Evolutionary conservation across 1,140 invertebrate genomes (phyloP).

Genomic region (Drosophila repleta): DNA sequence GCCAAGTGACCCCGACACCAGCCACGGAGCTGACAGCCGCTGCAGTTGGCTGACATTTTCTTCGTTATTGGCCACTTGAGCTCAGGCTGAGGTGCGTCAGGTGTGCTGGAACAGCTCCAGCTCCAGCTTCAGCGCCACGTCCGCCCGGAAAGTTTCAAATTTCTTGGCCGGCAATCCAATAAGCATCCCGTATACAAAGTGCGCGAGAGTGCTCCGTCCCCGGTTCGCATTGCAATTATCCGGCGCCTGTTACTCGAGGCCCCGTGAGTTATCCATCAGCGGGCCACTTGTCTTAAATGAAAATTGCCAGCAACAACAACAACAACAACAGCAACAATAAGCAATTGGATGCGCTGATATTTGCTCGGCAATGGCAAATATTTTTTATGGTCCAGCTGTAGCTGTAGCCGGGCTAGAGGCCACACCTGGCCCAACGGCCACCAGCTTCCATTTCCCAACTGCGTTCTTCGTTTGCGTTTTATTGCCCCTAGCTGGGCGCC

Average conservation of each 20-base stretch:
- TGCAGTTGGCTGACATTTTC: conserved; percentile 54
- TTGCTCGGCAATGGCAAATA: conserved; percentile 29
- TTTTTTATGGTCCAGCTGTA: conserved; percentile 19
- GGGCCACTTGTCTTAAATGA: conserved; percentile 59
- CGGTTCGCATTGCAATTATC: conserved; percentile 71
- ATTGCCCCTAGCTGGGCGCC: conserved; percentile 20
- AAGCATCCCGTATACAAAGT: conserved; percentile 34
- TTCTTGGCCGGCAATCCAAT: conserved; percentile 48
- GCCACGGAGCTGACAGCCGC: background rate
- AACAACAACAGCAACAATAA: conserved; percentile 1
- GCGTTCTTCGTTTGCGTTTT: conserved; percentile 29
- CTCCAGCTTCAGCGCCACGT: background rate
- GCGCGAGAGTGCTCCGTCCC: background rate
- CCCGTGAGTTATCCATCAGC: conserved; percentile 65
- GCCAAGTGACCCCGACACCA: conserved; percentile 15
- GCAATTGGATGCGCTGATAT: conserved; percentile 37
- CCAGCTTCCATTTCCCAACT: conserved; percentile 2
- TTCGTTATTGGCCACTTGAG: conserved; percentile 60
- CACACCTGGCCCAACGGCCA: conserved; percentile 10
- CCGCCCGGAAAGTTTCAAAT: conserved; percentile 59
- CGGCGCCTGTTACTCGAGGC: conserved; percentile 19
- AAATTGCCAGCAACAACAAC: conserved; percentile 37
- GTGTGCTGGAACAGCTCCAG: background rate
- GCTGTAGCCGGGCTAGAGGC: conserved; percentile 6
- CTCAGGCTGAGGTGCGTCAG: conserved; percentile 50